phyloP scores from a whole-genome alignment of 2,888 invertebrate genomes.

The Netelia inedita region DNA sequence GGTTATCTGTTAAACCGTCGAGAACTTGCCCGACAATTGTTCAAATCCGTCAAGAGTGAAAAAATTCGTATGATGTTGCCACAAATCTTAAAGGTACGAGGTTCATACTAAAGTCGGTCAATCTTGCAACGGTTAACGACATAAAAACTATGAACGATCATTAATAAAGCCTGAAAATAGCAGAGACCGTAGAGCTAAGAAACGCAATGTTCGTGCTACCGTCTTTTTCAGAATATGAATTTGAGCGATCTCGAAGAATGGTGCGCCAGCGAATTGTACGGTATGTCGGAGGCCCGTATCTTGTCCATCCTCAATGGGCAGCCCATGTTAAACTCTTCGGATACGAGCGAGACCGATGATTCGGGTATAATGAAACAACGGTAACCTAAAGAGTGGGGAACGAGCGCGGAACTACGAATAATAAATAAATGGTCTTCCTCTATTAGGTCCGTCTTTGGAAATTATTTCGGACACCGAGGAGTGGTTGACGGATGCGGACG shows the following conservation, averaged over 20 bases:
- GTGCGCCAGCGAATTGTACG: constrained; percentile 82
- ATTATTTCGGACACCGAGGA: constrained; percentile 84
- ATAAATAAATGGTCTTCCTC: constrained; percentile 8
- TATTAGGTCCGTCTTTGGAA: constrained; percentile 82
- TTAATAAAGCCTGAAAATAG: too few species aligned
- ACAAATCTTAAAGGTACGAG: constrained; percentile 80
- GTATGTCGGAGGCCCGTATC: constrained; percentile 83
- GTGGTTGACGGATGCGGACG: constrained; percentile 80
- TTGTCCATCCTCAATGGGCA: constrained; percentile 81
- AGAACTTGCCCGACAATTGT: constrained; percentile 82
- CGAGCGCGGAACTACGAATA: background rate
- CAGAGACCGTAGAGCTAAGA: too few species aligned
- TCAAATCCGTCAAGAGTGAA: constrained; percentile 82
- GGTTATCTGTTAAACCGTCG: constrained; percentile 80
- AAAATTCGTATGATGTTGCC: constrained; percentile 84
- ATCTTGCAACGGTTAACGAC: background rate
- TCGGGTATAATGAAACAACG: constrained; percentile 76
- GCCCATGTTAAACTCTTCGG: constrained; percentile 82
- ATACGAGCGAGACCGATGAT: constrained; percentile 81
- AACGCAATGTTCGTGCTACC: too few species aligned
- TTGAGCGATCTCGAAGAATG: constrained; percentile 81
- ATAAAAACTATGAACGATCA: too few species aligned
- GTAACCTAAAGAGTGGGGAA: background rate
- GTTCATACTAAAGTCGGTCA: background rate
- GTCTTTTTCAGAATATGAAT: constrained; percentile 78